These are phyloP conservation scores for Cacatua alba DNA, from an alignment of 2,113 vertebrate genomes.

Conservation along the genomic window DNA sequence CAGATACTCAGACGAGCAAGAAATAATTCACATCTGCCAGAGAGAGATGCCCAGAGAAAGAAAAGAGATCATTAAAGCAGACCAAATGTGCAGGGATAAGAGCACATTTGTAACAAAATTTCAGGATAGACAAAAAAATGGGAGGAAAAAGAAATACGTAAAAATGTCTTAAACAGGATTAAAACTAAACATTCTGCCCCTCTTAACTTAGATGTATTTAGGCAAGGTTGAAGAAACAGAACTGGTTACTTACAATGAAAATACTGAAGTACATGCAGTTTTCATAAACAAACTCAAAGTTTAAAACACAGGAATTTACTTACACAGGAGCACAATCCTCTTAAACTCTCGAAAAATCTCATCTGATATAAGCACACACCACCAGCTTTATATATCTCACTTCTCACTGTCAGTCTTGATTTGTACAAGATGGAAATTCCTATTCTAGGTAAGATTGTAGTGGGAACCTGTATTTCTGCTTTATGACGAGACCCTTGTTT, in stretches of 20 bases:
- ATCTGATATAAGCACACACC: not conserved
- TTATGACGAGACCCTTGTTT: not conserved
- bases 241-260: not conserved
- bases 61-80: not conserved
- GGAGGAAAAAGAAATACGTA: rapidly evolving
- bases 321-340: not conserved
- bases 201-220: not conserved
- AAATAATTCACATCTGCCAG: not conserved
- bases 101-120: not conserved
- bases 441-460: not conserved
- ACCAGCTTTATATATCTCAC: constrained; percentile 30
- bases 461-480: constrained; percentile 51
- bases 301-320: constrained; percentile 37
- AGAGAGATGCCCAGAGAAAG: not conserved
- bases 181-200: not conserved
- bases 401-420: not conserved
- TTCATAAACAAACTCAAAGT: not conserved
- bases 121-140: not conserved
- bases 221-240: not conserved
- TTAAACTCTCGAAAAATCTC: not conserved
- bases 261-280: not conserved
- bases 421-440: constrained; percentile 41
- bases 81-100: not conserved
- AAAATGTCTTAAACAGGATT: not conserved
- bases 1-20: not conserved